Base-by-base conservation (phyloP, 2,888 invertebrate genomes). In the Agrotis puta region DNA sequence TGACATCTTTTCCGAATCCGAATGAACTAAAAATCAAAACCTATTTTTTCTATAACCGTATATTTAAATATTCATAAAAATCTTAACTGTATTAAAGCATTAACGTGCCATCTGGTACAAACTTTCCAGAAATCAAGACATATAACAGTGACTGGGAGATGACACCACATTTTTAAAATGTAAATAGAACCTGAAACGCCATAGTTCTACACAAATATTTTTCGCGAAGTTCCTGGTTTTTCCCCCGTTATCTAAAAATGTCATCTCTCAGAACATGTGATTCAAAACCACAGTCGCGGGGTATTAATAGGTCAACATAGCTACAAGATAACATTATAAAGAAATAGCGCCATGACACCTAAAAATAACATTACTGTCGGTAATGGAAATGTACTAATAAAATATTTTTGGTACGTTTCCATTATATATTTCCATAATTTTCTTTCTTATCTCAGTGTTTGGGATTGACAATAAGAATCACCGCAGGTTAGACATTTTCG, bases 341-440 rank as follows among this genome's bases (percentile, higher is more conserved):
- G 33, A 62, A 75, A 76, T 68, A 59, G 22, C 39, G 13, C 2
- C 22, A 13, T 50, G 14, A 18, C 45, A 27, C 4, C 16, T 50
- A 43, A 45, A 68, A 33, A 58, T 69, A 62, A 7, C 33, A 33
- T 33, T 33, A 45, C 5, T 3, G n/a, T 27, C 20, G 48, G 22
- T 24, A 59, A 54, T 20, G 77, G 63, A 75, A 77, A 75, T 63
- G 33, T 77, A 59, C 76, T 47, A 58, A 53, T n/a, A 33, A 33
- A 33, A 7, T 33, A 7, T 7, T 33, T 33, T 1, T 33, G 33
- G 6, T 33, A 33, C 33, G 33, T 33, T 33, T 33, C 33, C 33
- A 33, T 33, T 33, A 33, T 33, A 33, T 7, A 33, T 33, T 6
- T 33, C 6, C 33, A 7, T 33, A 33, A 33, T 33, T 33, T 33